These are phyloP conservation scores for Drosophila bocki DNA, from an alignment of 1,140 invertebrate species.

Conservation along the genomic window DNA sequence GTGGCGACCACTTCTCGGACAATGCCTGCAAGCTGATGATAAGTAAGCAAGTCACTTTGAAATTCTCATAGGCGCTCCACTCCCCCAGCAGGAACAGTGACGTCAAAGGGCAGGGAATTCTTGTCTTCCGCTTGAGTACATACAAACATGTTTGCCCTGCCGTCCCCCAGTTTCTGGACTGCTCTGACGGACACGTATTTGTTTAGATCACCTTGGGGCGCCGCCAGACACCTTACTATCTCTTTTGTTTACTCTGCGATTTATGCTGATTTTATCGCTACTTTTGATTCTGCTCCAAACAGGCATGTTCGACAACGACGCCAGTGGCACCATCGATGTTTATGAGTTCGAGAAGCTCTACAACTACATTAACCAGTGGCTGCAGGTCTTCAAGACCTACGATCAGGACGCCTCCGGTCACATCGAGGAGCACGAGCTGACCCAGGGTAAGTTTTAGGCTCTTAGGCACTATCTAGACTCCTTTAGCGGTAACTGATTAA, in stretches of 20 bases:
- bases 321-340: constrained; percentile 94
- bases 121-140: constrained; percentile 2
- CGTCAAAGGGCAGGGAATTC: constrained; percentile 6
- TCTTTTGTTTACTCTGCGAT: constrained; percentile 51
- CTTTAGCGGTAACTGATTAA: background rate
- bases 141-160: constrained; percentile 37
- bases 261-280: constrained; percentile 19
- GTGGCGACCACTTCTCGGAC: constrained; percentile 94
- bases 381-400: constrained; percentile 92
- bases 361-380: constrained; percentile 95
- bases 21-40: constrained; percentile 96
- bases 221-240: constrained; percentile 21
- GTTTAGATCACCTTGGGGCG: constrained; percentile 21
- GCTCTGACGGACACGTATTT: constrained; percentile 39
- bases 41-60: constrained; percentile 86
- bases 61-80: constrained; percentile 30
- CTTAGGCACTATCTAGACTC: background rate
- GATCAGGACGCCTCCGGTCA: constrained; percentile 93
- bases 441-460: constrained; percentile 87
- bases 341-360: constrained; percentile 95
- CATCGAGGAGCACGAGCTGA: constrained; percentile 92
- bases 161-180: background rate
- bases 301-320: constrained; percentile 96
- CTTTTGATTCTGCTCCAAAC: constrained; percentile 36
- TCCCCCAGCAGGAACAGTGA: constrained; percentile 3